Percentiles rank a stretch among this genome's conserved stretches.
Conservation (phyloP, 2,888 invertebrate species). For the Synergus gifuensis region DNA sequence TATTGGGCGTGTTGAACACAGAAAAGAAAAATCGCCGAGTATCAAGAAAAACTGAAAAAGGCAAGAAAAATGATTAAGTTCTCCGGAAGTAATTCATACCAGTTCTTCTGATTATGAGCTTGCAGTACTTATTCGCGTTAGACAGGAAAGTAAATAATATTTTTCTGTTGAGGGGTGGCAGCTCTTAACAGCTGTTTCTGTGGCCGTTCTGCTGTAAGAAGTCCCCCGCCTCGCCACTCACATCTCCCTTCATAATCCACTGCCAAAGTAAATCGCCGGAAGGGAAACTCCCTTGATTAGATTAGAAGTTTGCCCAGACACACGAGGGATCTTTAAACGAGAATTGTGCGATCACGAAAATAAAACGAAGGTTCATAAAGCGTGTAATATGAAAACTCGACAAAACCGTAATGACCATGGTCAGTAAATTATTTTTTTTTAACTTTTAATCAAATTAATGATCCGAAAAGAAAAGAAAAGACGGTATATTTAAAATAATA, state of each 20-base stretch:
- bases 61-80: neutral
- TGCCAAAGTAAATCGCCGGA: neutral
- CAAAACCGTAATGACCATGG: too few relatives aligned
- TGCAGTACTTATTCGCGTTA: neutral
- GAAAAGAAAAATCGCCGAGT: neutral
- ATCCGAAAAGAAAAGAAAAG: too few relatives aligned
- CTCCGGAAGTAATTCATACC: neutral
- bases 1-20: neutral
- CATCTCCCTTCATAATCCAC: neutral
- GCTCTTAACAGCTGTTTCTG: conserved; percentile 12
- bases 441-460: too few relatives aligned
- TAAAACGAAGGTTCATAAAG: neutral
- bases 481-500: too few relatives aligned
- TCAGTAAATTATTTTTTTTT: too few relatives aligned
- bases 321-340: neutral
- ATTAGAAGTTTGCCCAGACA: conserved; percentile 16
- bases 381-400: neutral
- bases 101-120: neutral
- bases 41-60: neutral
- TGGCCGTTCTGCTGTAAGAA: neutral
- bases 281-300: neutral
- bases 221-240: neutral
- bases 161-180: conserved; percentile 2
- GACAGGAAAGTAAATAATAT: conserved; percentile 9
- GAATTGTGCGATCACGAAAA: neutral